Evolutionary conservation across 1,140 invertebrate genomes (phyloP).

Genomic region (Calosoma granatense): DNA sequence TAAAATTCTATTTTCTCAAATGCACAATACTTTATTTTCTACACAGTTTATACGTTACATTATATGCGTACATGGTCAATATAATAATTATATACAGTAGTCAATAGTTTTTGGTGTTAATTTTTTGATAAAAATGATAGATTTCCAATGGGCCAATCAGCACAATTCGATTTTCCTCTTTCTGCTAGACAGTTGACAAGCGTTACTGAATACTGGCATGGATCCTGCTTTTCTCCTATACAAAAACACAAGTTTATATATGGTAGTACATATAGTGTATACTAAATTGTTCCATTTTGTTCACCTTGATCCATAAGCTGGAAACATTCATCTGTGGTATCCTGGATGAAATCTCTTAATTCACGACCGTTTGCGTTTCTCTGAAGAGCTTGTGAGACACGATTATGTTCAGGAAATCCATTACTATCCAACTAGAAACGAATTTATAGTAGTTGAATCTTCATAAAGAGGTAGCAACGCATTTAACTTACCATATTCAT

Average conservation of each 20-base stretch:
- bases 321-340: constrained; percentile 29
- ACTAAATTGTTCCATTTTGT: background rate
- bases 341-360: constrained; percentile 28
- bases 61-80: too few species aligned
- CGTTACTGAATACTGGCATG: constrained; percentile 25
- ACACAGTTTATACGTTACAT: background rate
- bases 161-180: constrained; percentile 28
- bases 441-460: too few species aligned
- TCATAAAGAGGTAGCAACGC: constrained; percentile 21
- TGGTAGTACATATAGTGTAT: background rate
- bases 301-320: constrained; percentile 12
- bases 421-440: constrained; percentile 23
- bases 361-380: constrained; percentile 22
- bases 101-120: background rate
- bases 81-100: background rate
- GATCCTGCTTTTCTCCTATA: constrained; percentile 22
- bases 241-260: constrained; percentile 9
- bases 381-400: constrained; percentile 22
- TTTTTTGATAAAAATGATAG: constrained; percentile 20
- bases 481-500: constrained; percentile 14
- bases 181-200: constrained; percentile 28
- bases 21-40: background rate
- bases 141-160: constrained; percentile 30
- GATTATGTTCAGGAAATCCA: constrained; percentile 25
- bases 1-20: too few species aligned